These are phyloP conservation scores for Micoletzkya japonica DNA, from an alignment of 2,888 invertebrate genomes.

Conservation along the genomic window DNA sequence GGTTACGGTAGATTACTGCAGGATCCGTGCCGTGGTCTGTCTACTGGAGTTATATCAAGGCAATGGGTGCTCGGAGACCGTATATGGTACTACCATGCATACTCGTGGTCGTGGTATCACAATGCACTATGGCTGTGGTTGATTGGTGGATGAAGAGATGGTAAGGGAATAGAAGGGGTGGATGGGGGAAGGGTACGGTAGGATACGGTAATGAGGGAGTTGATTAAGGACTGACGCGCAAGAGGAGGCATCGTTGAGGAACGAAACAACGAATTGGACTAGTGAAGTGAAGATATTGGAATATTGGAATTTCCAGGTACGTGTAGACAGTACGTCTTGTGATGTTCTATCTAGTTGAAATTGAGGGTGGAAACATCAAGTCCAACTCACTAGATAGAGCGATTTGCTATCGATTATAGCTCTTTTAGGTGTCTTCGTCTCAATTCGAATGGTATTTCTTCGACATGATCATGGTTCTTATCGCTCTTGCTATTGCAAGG, in stretches of 20 bases:
- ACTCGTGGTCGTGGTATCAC: constrained; percentile 72
- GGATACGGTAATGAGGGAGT: neutral
- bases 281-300: too few relatives aligned
- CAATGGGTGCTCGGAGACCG: constrained; percentile 68
- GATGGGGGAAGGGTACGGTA: neutral
- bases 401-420: too few relatives aligned
- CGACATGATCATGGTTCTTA: constrained; percentile 31
- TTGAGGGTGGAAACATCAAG: too few relatives aligned
- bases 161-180: constrained; percentile 65
- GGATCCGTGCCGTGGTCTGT: constrained; percentile 69
- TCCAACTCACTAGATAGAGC: too few relatives aligned
- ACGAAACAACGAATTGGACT: constrained; percentile 7
- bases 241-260: neutral
- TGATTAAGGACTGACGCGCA: constrained; percentile 24
- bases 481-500: constrained; percentile 34
- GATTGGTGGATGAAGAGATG: constrained; percentile 81
- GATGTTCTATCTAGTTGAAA: too few relatives aligned
- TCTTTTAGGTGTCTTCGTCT: constrained; percentile 31
- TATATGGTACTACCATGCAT: constrained; percentile 68
- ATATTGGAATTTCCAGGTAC: too few relatives aligned
- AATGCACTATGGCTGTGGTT: constrained; percentile 74
- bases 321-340: neutral
- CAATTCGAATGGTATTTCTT: constrained; percentile 35
- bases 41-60: constrained; percentile 75
- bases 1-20: constrained; percentile 30